These are phyloP conservation scores for Drosophila nannoptera DNA, from an alignment of 1,140 invertebrate genomes.

Conservation along the genomic window DNA sequence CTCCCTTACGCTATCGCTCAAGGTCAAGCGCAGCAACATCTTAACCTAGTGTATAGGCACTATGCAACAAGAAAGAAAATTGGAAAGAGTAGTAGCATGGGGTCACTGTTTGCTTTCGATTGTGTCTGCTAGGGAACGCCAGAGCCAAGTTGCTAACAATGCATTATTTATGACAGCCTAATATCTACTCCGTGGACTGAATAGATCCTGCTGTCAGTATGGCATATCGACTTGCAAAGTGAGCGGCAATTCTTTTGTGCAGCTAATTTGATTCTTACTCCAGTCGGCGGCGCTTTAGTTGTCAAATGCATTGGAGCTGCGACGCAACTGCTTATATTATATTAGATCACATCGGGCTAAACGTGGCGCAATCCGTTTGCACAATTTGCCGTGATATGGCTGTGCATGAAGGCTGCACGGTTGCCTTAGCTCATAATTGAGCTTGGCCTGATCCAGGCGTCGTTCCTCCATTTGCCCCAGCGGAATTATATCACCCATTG, in stretches of 20 bases:
- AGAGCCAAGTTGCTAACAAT: constrained; percentile 47
- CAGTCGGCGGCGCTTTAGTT: constrained; percentile 11
- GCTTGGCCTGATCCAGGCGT: neutral
- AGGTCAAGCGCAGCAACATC: constrained; percentile 53
- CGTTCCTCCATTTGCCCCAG: constrained; percentile 1
- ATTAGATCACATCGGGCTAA: constrained; percentile 17
- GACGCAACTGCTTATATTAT: constrained; percentile 20
- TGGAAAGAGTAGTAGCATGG: constrained; percentile 41
- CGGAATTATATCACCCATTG: constrained; percentile 31
- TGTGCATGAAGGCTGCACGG: constrained; percentile 1
- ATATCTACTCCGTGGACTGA: constrained; percentile 15
- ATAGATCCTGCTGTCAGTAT: constrained; percentile 59
- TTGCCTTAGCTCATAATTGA: constrained; percentile 9
- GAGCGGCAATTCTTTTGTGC: constrained; percentile 43
- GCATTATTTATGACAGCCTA: constrained; percentile 59
- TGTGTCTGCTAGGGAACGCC: constrained; percentile 30
- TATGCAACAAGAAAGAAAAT: constrained; percentile 70
- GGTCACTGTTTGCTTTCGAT: constrained; percentile 40
- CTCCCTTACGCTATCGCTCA: constrained; percentile 66
- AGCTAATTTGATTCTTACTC: constrained; percentile 24
- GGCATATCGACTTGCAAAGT: constrained; percentile 11
- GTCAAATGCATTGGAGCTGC: constrained; percentile 22
- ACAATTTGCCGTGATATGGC: constrained; percentile 10
- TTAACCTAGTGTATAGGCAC: constrained; percentile 41
- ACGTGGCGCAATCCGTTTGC: constrained; percentile 19